These are phyloP conservation scores for Apteryx mantelli DNA, from an alignment of 2,113 vertebrate genomes.

Conservation along the genomic window DNA sequence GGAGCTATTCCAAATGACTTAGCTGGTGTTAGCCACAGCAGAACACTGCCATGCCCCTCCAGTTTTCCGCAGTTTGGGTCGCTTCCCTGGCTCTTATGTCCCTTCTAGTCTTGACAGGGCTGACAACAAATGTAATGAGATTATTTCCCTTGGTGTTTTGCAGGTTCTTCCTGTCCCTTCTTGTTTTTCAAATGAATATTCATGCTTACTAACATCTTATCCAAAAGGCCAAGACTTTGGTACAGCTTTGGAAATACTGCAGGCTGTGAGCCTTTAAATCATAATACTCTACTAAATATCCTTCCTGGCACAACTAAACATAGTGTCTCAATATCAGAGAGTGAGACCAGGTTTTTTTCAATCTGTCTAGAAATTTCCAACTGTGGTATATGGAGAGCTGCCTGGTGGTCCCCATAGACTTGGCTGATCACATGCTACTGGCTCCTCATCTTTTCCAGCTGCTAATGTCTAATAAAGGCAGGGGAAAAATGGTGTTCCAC, in stretches of 20 bases:
- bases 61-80: not conserved
- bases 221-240: not conserved
- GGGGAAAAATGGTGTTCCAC: not conserved
- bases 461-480: constrained; percentile 30
- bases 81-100: not conserved
- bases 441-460: constrained; percentile 40
- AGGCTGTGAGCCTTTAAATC: not conserved
- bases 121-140: not conserved
- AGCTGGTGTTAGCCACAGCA: not conserved
- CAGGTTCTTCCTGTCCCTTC: not conserved
- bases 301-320: not conserved
- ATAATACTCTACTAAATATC: not conserved
- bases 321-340: not conserved
- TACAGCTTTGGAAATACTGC: not conserved
- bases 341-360: not conserved
- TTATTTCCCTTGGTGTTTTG: not conserved
- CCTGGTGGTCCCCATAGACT: not conserved
- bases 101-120: not conserved
- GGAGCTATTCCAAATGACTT: not conserved
- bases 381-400: not conserved
- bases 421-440: not conserved
- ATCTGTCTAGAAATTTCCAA: not conserved
- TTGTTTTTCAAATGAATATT: not conserved
- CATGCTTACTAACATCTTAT: not conserved
- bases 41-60: not conserved